Conservation (phyloP, 92 coral and sea anemone genomes). For the Phenganax subtilis region DNA sequence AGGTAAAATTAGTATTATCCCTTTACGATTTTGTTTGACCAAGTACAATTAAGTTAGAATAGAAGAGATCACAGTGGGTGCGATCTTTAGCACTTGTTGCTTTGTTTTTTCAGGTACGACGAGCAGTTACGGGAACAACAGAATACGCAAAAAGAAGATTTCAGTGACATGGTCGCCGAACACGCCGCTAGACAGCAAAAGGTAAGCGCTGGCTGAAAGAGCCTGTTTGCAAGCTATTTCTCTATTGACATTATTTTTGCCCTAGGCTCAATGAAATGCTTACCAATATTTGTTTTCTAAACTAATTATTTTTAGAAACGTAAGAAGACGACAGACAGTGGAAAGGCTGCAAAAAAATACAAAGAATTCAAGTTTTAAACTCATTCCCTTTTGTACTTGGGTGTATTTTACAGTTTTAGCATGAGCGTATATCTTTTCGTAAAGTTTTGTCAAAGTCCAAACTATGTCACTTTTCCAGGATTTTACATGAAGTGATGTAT, state of each 20-base stretch:
- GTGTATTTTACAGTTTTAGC: background rate
- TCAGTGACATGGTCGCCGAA: constrained; percentile 99
- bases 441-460: too few relatives aligned
- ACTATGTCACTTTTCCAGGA: too few relatives aligned
- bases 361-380: constrained; percentile 89
- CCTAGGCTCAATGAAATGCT: too few relatives aligned
- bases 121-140: constrained; percentile 91
- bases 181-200: constrained; percentile 93
- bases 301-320: constrained; percentile 59
- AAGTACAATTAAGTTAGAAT: too few relatives aligned
- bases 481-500: background rate
- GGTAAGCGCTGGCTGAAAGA: constrained; percentile 34
- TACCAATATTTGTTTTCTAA: too few relatives aligned
- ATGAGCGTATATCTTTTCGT: too few relatives aligned
- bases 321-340: constrained; percentile 97
- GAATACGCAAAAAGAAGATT: constrained; percentile 82
- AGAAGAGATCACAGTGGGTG: background rate
- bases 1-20: constrained; percentile 46
- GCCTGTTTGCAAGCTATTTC: too few relatives aligned
- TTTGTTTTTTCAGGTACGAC: constrained; percentile 61
- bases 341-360: constrained; percentile 97
- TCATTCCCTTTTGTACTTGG: background rate
- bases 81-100: background rate
- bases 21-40: background rate
- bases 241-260: too few relatives aligned